These are phyloP conservation scores for Cosmopolites sordidus DNA, from an alignment of 2,888 invertebrate species.

Conservation along the genomic window DNA sequence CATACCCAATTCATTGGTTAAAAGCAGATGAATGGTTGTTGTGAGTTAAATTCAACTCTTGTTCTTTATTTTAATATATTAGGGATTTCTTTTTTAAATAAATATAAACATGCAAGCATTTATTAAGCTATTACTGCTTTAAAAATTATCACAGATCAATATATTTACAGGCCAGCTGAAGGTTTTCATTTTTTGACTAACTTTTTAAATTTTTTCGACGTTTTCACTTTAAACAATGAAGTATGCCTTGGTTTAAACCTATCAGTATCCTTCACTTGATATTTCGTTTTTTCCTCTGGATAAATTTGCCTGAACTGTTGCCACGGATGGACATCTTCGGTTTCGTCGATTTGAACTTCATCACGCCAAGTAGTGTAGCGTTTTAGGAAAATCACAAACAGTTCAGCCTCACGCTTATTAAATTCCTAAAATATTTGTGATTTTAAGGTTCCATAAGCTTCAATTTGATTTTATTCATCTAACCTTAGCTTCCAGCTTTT, in stretches of 20 bases:
- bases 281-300: constrained; percentile 34
- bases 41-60: too few relatives aligned
- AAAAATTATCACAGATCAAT: too few relatives aligned
- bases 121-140: too few relatives aligned
- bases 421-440: constrained; percentile 29
- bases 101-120: too few relatives aligned
- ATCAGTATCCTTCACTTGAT: constrained; percentile 37
- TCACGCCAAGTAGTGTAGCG: constrained; percentile 51
- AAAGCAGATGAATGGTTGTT: too few relatives aligned
- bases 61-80: too few relatives aligned
- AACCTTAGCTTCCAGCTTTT: constrained; percentile 33
- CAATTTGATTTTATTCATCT: too few relatives aligned
- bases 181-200: too few relatives aligned
- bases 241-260: constrained; percentile 43
- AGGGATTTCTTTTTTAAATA: too few relatives aligned
- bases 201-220: constrained; percentile 34
- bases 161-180: too few relatives aligned
- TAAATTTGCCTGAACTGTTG: constrained; percentile 53
- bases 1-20: too few relatives aligned
- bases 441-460: too few relatives aligned
- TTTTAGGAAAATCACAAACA: constrained; percentile 49
- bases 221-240: constrained; percentile 42
- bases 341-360: constrained; percentile 49
- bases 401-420: constrained; percentile 38
- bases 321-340: constrained; percentile 59